Evolutionary conservation across 2,888 invertebrate genomes (phyloP).

Genomic region (Parochlus steinenii): DNA sequence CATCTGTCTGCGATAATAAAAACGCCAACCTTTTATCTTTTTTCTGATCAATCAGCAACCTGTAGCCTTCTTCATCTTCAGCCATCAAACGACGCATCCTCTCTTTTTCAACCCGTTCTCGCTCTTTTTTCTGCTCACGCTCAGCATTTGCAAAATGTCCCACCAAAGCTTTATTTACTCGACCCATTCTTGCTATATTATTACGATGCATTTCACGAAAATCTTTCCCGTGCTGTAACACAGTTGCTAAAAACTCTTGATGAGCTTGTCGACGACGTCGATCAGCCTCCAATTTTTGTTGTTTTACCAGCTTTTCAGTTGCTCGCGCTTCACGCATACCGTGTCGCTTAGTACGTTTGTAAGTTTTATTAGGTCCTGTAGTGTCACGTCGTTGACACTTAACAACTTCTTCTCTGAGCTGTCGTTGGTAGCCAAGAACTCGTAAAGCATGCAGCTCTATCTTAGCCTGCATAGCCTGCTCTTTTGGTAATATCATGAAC

Average conservation of each 20-base stretch:
- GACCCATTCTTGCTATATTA: conserved; percentile 67
- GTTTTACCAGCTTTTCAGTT: conserved; percentile 96
- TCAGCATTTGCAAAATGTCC: conserved; percentile 98
- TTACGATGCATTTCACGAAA: conserved; percentile 95
- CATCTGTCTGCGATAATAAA: conserved; percentile 94
- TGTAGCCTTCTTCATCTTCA: conserved; percentile 98
- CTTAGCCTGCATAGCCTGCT: conserved; percentile 80
- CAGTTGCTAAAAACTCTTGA: conserved; percentile 91
- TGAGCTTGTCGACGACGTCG: conserved; percentile 94
- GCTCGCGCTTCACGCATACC: conserved; percentile 92
- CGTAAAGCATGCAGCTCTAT: conserved; percentile 87
- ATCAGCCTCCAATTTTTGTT: conserved; percentile 96
- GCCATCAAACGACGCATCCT: conserved; percentile 98
- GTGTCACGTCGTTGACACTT: conserved; percentile 82
- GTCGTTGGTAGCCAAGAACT: conserved; percentile 89
- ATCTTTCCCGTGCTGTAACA: conserved; percentile 95
- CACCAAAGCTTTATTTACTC: conserved; percentile 90
- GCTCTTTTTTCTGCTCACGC: conserved; percentile 97
- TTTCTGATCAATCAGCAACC: conserved; percentile 98
- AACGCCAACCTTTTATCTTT: conserved; percentile 98
- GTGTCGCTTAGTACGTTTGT: conserved; percentile 92
- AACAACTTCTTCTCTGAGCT: conserved; percentile 65
- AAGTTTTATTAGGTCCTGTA: conserved; percentile 90
- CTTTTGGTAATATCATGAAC: conserved; percentile 81
- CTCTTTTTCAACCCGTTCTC: conserved; percentile 96